phyloP scores from a whole-genome alignment of 2,113 vertebrate genomes.

The Ginglymostoma cirratum region DNA sequence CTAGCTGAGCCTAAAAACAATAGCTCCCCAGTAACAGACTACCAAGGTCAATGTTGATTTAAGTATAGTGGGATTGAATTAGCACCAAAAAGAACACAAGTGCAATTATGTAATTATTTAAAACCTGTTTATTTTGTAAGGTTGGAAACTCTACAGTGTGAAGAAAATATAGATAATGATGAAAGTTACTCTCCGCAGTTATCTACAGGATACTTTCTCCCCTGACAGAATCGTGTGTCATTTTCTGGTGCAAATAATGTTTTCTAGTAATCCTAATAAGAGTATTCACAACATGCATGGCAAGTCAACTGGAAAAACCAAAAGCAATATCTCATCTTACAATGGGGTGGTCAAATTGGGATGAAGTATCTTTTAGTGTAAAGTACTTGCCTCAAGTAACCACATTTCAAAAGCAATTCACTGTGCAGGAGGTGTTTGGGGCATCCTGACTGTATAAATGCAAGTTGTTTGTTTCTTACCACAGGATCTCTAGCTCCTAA shows the following conservation, averaged over 20 bases:
- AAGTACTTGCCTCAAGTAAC: not conserved
- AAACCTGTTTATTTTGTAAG: not conserved
- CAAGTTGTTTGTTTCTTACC: not conserved
- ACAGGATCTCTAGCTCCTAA: not conserved
- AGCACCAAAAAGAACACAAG: conserved; percentile 18
- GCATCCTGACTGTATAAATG: not conserved
- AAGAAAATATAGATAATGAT: not conserved
- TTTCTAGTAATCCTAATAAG: too few relatives aligned
- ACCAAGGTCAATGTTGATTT: not conserved
- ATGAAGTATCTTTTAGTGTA: not conserved
- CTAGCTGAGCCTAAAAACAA: not conserved
- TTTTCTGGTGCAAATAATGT: not conserved
- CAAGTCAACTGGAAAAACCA: not conserved
- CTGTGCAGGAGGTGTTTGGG: not conserved
- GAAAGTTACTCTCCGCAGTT: not conserved
- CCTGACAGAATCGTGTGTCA: not conserved
- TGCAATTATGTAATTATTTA: conserved; percentile 12
- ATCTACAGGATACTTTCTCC: not conserved
- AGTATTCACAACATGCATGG: not conserved
- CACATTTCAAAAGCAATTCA: not conserved
- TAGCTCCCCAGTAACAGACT: not conserved
- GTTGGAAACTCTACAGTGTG: not conserved
- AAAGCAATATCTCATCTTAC: not conserved
- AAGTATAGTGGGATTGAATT: not conserved
- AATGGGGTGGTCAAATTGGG: not conserved